Evolutionary conservation across 2,797 vertebrate genomes (phyloP), one percentile per base, ranked within the genome.

Genomic region (Phataginus tetradactyla): DNA sequence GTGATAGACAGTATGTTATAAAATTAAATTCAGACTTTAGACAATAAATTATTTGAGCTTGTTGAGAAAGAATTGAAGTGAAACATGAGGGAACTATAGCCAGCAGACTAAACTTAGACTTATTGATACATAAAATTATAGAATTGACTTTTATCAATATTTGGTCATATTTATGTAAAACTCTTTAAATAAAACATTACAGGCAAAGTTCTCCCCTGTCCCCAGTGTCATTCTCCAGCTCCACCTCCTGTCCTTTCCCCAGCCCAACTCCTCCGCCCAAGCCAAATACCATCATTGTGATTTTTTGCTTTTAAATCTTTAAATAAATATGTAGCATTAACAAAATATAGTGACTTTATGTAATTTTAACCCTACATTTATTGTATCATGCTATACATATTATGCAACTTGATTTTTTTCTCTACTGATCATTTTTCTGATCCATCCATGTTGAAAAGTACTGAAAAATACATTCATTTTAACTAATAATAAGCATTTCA

Each of bases 11-110:
- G 1, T n/a, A 21, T 39, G 17, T 59, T 75, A 18, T 51, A 14
- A 75, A 81, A 53, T 81, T 69, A 57, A 95, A 71, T 78, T 51
- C 53, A 59, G 59, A 3, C 51, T 96, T 95, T 91, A 71, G 80
- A 91, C 88, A 86, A 86, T 85, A 51, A 77, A 27, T 23, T 53
- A 89, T 85, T 92, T 81, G 39, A 84, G 29, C 66, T 64, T 78
- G 12, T 32, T 68, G 29, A 49, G 57, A 75, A 90, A 69, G 29
- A 88, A 78, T 37, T 13, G 13, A 63, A 5, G 15, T 39, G 23
- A 84, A 64, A 69, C 20, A 15, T 63, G 37, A 90, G 12, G 18
- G 77, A 27, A 75, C 29, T 66, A n/a, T 53, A 72, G n/a, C 21
- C 32, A 84, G 39, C 10, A 71, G 49, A 57, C 37, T 66, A 78